phyloP scores from a whole-genome alignment of 2,113 vertebrate genomes.

The Paradisaea rubra region DNA sequence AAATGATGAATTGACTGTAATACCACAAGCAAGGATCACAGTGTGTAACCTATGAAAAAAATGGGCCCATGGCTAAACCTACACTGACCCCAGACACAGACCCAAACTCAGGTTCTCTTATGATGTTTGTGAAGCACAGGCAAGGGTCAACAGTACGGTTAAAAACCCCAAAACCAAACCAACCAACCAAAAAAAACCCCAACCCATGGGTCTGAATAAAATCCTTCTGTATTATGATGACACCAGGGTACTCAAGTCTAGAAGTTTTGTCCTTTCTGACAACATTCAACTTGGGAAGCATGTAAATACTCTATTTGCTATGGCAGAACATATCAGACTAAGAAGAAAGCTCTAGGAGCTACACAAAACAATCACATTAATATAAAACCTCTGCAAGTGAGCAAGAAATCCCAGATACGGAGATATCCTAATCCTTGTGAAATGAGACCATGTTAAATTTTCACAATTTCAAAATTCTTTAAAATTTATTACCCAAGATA shows the following conservation, averaged over 20 bases:
- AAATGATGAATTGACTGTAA: background rate
- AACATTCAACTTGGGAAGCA: background rate
- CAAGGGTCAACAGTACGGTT: background rate
- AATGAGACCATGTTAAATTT: background rate
- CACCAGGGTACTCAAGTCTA: accelerated
- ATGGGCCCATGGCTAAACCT: background rate
- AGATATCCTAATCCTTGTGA: background rate
- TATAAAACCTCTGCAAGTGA: background rate
- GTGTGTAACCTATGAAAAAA: background rate
- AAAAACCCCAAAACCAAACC: background rate
- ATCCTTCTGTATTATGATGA: background rate
- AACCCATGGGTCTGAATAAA: background rate
- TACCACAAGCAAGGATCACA: background rate
- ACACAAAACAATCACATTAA: background rate
- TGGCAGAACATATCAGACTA: background rate
- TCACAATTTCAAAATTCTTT: background rate
- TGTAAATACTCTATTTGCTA: background rate
- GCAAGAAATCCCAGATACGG: background rate
- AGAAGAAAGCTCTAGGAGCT: background rate
- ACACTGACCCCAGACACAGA: background rate
- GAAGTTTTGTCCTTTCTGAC: background rate
- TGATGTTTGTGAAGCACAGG: background rate
- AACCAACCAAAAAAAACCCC: accelerated
- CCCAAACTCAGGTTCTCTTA: background rate
- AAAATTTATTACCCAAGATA: background rate